Base-by-base conservation (phyloP, 1,140 invertebrate species). In the Hylyphantes graminicola region DNA sequence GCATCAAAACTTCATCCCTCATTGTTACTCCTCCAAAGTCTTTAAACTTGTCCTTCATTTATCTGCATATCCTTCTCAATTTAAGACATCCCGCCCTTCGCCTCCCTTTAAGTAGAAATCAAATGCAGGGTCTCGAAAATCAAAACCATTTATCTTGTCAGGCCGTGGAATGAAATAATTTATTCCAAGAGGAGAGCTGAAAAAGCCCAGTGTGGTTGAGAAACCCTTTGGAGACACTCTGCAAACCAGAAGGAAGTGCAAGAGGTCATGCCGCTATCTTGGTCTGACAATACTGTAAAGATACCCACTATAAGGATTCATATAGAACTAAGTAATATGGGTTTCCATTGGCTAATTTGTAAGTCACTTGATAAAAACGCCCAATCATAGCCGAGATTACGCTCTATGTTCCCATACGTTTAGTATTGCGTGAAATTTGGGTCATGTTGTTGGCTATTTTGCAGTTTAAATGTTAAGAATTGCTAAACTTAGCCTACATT, bases 31-130 rank as follows among this genome's bases (percentile, higher is more conserved):
- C n/a, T 55, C 57, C 51, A 54, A 79, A 79, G 70, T 57, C 63
- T 73, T 81, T 72, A 81, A 81, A 68, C 79, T 73, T 81, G 80
- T 75, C 61, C 19, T 83, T 83, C 80, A 83, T 83, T 83, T 75
- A 75, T 65, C 61, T 65, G 72, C 80, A 73, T 73, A 83, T 83
- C 67, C 73, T 81, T 73, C 79, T 53, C 79, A 81, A 81, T 81
- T 73, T 73, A 55, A 63, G 48, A n/a, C 21, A 17, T n/a, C 35
- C 50, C 53, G 48, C 50, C 57, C 55, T 17, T 19, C 64, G 19
- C 64, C 48, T 35, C 57, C 73, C 67, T 59, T 78, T 80, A 80
- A 80, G 77, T 80, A 80, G 65, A 70, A 80, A 80, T 70, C 67
- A 68, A 70, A 80, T 67, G 67, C 68, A 12, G 48, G 48, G 79